Evolutionary conservation across 2,797 vertebrate species (phyloP), one percentile per base, ranked within the genome.

Genomic region (Cyclopterus lumpus): DNA sequence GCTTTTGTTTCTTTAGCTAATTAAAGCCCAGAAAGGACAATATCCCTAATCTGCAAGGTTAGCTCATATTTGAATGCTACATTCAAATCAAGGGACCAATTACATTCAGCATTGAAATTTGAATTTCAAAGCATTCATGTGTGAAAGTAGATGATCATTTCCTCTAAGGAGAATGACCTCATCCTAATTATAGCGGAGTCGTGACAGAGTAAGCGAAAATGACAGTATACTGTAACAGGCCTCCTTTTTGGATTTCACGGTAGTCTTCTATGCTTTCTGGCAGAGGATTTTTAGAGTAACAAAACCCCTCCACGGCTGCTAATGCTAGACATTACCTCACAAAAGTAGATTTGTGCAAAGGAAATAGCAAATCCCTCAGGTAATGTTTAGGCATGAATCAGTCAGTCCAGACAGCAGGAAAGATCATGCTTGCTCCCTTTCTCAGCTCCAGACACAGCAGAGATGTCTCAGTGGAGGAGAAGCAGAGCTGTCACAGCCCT

Each of bases 321-420:
- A 86, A 83, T 85, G 75, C 83, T 85, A 94, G 93, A 94, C 92
- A 71, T 93, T 92, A 93, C 89, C 92, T 95, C 94, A 93, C 81
- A 83, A 83, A 87, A 89, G 80, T 77, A 83, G 83, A 90, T 90
- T 92, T 84, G 81, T 77, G 77, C 75, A 36, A 81, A 89, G 93
- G 91, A 93, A 93, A 91, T 84, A 63, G 88, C 89, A 91, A 77
- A 82, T 89, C 84, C 87, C 86, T 67, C 93, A 93, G 92, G 93
- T 94, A 89, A 93, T 86, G 86, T 28, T 28, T 79, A 65, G 73
- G 71, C 67, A 79, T 69, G 86, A 92, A 91, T 92, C 87, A 81
- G 81, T 89, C 88, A 59, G 81, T 84, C 71, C 80, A 88, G 87
- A 79, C 87, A 85, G 82, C 71, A 58, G 78, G 74, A 83, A 71